Evolutionary conservation across 2,113 vertebrate species (phyloP), one percentile per base, ranked within the genome.

Genomic region (Leucopsar rothschildi): DNA sequence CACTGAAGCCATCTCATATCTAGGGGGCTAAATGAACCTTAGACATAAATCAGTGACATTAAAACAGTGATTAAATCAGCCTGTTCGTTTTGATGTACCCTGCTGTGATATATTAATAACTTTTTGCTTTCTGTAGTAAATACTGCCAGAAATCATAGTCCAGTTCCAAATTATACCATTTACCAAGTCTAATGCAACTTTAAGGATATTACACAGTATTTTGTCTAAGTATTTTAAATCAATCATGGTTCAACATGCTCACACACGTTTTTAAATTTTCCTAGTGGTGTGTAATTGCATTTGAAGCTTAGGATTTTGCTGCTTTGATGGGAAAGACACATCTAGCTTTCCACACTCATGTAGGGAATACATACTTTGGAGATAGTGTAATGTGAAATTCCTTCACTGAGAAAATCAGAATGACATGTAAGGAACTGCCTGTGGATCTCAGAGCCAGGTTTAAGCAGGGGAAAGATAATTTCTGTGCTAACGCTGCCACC

Each of bases 401-500:
- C 91, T 82, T 64, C 85, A 86, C 35, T 55, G 68, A 89, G 37
- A 53, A 94, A 91, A 92, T 84, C 65, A 42, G 70, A 80, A 50
- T 37, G 75, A 76, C 61, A 79, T 56, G 44, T 56, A 78, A 78
- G 2, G 5, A 75, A 81, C 37, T 0, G 45, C 28, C 44, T 33
- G 59, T 15, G 40, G 60, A 42, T 31, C n/a, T 24, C 16, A 49
- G 47, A 76, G 39, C 3, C 3, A 70, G 21, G 47, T 86, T 85
- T 24, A 44, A 65, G 12, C 80, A 42, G 22, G 21, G 27, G 53
- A 73, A 83, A 84, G 35, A 4, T 6, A 75, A 91, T 79, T 91
- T n/a, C 65, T 76, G 65, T 85, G 78, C 72, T 69, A 82, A 73
- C 77, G 96, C 90, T 95, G 96, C 95, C 97, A 82, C 49, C 52